Evolutionary conservation across 2,113 vertebrate species (phyloP).

Genomic region (Corvus hawaiiensis): DNA sequence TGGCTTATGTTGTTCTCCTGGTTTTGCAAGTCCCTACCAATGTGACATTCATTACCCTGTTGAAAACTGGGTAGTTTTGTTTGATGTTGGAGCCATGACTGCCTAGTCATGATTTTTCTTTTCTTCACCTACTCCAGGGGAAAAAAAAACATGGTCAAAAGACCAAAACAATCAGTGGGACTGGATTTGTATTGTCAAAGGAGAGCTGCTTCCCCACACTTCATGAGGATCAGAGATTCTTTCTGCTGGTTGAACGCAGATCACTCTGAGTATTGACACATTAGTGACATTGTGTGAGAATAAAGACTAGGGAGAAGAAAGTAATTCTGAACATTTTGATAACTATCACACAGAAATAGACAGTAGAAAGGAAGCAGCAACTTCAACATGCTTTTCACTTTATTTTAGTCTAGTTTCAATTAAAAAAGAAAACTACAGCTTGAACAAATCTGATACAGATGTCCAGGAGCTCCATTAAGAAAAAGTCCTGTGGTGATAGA

Average conservation of each 20-base stretch:
- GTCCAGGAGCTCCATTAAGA: neutral
- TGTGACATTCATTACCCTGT: neutral
- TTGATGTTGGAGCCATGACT: neutral
- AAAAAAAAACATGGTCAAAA: neutral
- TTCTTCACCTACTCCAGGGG: neutral
- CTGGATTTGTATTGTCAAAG: neutral
- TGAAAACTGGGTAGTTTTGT: neutral
- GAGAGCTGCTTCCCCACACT: neutral
- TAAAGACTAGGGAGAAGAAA: neutral
- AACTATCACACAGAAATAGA: neutral
- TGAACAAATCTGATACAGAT: neutral
- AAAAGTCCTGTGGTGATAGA: neutral
- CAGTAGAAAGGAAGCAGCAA: neutral
- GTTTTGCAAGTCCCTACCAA: neutral
- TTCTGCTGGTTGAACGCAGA: neutral
- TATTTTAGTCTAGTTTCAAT: neutral
- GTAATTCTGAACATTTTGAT: neutral
- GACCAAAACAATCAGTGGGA: neutral
- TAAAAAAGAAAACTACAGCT: neutral
- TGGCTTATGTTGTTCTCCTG: fast-evolving
- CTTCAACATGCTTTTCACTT: neutral
- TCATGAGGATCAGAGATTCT: neutral
- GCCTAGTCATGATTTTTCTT: neutral
- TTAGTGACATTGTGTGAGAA: neutral
- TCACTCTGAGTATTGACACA: neutral